A percentile compares a stretch with the other conserved stretches of the same genome.
phyloP scores from a whole-genome alignment of 2,888 invertebrate genomes.

The Drosophila pseudotakahashii region DNA sequence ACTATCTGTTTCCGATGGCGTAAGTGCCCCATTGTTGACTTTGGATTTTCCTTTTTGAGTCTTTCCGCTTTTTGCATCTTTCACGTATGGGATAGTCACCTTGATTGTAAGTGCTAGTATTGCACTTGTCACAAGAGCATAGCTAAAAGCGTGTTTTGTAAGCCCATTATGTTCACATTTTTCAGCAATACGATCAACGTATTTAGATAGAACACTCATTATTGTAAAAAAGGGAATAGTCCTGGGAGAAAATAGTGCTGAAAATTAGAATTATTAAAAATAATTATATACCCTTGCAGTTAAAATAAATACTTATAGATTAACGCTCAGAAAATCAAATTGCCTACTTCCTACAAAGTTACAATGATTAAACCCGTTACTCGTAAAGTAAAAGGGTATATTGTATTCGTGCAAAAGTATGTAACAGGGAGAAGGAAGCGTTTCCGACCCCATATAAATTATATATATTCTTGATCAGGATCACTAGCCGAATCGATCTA shows the following conservation, averaged over 20 bases:
- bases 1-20: conserved; percentile 41
- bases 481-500: too few relatives aligned
- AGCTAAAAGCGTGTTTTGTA: conserved; percentile 86
- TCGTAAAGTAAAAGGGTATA: too few relatives aligned
- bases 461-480: too few relatives aligned
- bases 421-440: too few relatives aligned
- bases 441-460: too few relatives aligned
- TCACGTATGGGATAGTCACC: conserved; percentile 86
- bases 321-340: too few relatives aligned
- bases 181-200: conserved; percentile 86
- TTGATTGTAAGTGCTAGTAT: conserved; percentile 87
- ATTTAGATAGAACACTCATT: conserved; percentile 86
- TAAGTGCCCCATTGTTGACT: conserved; percentile 42
- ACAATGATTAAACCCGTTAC: too few relatives aligned
- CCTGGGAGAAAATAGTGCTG: neutral
- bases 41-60: conserved; percentile 16
- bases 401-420: too few relatives aligned
- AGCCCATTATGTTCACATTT: conserved; percentile 85
- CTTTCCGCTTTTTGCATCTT: neutral
- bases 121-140: conserved; percentile 86
- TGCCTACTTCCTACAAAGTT: too few relatives aligned
- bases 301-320: too few relatives aligned
- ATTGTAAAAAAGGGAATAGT: conserved; percentile 1
- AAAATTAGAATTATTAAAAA: neutral
- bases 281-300: too few relatives aligned